Evolutionary conservation across 2,888 invertebrate genomes (phyloP), one percentile per base, ranked within the genome.

Genomic region (Corythucha ciliata): DNA sequence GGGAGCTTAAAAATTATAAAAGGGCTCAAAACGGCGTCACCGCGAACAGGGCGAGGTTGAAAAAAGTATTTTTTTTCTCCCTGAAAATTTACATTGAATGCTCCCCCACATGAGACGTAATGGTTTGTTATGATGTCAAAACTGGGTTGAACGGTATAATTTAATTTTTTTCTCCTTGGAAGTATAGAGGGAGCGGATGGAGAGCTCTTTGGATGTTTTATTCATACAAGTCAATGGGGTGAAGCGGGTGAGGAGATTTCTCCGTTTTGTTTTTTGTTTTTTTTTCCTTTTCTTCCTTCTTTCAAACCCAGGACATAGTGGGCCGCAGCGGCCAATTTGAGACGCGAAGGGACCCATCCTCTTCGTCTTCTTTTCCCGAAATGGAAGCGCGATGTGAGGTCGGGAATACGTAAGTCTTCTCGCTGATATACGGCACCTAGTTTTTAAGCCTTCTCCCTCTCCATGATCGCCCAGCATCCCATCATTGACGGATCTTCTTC

Each of bases 91-190:
- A 55, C 55, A 55, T 55, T 55, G 29, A 55, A 55, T 55, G 52
- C 53, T 40, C 20, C 34, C 22, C 40, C 32, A 36, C 39, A 27
- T 27, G 41, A 36, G 20, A 41, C 25, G 47, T 55, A 52, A 55
- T 55, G 54, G 51, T 55, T 55, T 55, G 55, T 55, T 55, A 55
- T 55, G 55, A 55, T 55, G 55, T 55, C 55, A 55, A 55, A 55
- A 55, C 52, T 55, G 53, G 53, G 49, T 46, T 53, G 53, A 53
- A 53, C 52, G 55, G 53, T 55, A 53, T 55, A 55, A 55, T 55
- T 55, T 55, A 55, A 55, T 55, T 55, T 55, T 55, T 55, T 54
- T 32, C 37, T 34, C 32, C 32, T 24, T 20, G 34, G 21, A 51
- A 40, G 12, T 14, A n/a, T 14, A 18, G 24, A 20, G 14, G 51